Percentiles rank a stretch among this genome's conserved stretches.
These are phyloP conservation scores for Tenthredo mesomela DNA, from an alignment of 2,888 invertebrate genomes.

Conservation along the genomic window DNA sequence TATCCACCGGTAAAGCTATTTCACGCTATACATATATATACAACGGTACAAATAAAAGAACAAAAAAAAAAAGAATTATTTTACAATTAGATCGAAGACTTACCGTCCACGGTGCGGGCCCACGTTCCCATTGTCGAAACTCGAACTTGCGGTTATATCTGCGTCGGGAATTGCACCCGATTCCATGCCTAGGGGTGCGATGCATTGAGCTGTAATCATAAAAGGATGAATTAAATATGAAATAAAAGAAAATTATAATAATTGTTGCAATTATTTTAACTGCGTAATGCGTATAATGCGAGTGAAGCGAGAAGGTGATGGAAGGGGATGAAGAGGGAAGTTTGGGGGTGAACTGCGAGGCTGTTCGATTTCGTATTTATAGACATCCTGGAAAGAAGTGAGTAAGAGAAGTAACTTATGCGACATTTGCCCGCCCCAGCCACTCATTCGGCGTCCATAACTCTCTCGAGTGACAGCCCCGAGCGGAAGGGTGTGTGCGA, in stretches of 20 bases:
- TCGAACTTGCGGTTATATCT: constrained; percentile 91
- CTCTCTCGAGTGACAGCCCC: constrained; percentile 74
- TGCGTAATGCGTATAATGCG: background rate
- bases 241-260: background rate
- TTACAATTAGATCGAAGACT: constrained; percentile 62
- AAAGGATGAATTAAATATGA: constrained; percentile 46
- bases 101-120: constrained; percentile 93
- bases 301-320: background rate
- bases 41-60: background rate
- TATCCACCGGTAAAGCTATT: background rate
- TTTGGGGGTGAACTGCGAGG: background rate
- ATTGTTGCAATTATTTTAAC: background rate
- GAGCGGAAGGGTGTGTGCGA: constrained; percentile 73
- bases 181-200: constrained; percentile 92
- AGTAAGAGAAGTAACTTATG: constrained; percentile 75
- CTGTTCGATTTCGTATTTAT: constrained; percentile 68
- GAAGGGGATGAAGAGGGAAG: background rate
- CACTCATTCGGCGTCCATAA: constrained; percentile 76
- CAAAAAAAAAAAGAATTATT: background rate
- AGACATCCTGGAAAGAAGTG: constrained; percentile 73
- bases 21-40: background rate
- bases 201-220: constrained; percentile 87
- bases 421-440: constrained; percentile 76
- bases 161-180: constrained; percentile 88
- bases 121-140: constrained; percentile 91